These are phyloP conservation scores for Polyodon spathula DNA, from an alignment of 2,113 vertebrate genomes.

Conservation along the genomic window DNA sequence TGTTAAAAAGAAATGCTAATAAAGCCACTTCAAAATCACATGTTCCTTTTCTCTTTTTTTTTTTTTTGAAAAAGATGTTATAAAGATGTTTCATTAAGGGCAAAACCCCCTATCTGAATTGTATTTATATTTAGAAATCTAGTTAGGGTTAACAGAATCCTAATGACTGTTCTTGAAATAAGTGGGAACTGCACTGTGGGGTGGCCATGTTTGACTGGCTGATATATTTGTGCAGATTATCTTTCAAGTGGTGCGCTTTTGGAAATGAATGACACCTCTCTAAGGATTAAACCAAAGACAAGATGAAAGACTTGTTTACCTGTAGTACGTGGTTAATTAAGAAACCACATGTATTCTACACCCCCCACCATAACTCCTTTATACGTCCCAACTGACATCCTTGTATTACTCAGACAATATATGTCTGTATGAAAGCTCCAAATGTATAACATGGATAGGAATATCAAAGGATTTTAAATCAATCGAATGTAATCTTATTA, in stretches of 20 bases:
- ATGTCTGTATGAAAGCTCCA: no score
- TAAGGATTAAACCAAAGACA: constrained; percentile 15
- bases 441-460: no score
- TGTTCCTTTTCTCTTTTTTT: no score
- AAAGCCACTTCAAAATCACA: not conserved
- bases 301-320: constrained; percentile 20
- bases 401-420: no score
- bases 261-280: not conserved
- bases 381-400: no score
- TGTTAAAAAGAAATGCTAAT: not conserved
- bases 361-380: no score
- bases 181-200: not conserved
- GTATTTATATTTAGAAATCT: not conserved
- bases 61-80: no score
- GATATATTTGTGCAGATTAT: constrained; percentile 15
- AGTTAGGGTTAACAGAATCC: not conserved
- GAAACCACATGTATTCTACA: no score
- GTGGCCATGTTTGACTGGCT: constrained; percentile 2
- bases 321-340: constrained; percentile 15
- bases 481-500: no score
- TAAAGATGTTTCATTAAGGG: not conserved
- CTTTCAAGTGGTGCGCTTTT: constrained; percentile 5
- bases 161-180: not conserved
- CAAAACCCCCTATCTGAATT: constrained; percentile 9
- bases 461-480: no score